Conservation (phyloP, 2,113 vertebrate genomes). For the Cyanoderma ruficeps region DNA sequence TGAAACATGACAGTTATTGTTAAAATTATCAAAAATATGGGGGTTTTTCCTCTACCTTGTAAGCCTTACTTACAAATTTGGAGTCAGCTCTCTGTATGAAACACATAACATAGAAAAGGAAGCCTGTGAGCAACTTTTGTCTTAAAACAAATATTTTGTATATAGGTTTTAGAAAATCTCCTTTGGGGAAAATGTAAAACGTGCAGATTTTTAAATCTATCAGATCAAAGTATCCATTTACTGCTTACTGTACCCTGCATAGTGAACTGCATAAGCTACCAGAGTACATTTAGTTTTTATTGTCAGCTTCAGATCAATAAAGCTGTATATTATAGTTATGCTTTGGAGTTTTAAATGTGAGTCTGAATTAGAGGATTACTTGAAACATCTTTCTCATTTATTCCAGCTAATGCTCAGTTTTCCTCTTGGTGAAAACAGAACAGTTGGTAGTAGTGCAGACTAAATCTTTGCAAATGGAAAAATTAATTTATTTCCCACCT, state of each 20-base stretch:
- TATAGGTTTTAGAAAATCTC: not conserved
- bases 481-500: not conserved
- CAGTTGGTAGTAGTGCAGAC: not conserved
- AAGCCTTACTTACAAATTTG: not conserved
- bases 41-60: accelerated
- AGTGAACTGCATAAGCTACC: not conserved
- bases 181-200: not conserved
- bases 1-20: not conserved
- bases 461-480: not conserved
- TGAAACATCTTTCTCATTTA: not conserved
- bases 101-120: not conserved
- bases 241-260: not conserved
- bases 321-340: not conserved
- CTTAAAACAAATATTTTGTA: not conserved
- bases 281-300: not conserved
- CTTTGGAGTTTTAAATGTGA: not conserved
- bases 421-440: not conserved
- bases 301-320: conserved; percentile 12
- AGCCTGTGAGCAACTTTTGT: not conserved
- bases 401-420: not conserved
- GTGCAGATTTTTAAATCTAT: not conserved
- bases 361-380: not conserved
- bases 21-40: not conserved
- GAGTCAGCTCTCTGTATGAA: not conserved
- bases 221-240: not conserved